Evolutionary conservation across 2,113 vertebrate species (phyloP).

Genomic region (Reinhardtius hippoglossoides): DNA sequence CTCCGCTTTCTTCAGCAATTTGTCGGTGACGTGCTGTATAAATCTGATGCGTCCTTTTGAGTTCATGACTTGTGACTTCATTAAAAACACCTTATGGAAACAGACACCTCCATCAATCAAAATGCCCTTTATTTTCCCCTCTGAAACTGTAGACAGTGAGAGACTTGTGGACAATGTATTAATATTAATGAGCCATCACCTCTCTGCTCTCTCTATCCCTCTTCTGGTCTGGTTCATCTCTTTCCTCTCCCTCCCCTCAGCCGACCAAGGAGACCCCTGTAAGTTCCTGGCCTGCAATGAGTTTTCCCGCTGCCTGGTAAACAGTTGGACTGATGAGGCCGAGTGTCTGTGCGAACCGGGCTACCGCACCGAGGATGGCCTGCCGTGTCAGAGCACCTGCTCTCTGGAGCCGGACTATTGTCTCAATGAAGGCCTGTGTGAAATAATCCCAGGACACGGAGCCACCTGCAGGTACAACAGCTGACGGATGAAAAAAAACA

Average conservation of each 20-base stretch:
- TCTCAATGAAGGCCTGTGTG: slow-evolving; percentile 84
- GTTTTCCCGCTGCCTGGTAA: slow-evolving; percentile 87
- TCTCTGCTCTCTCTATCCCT: slow-evolving; percentile 7
- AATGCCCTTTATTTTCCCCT: slow-evolving; percentile 50
- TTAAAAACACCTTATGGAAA: slow-evolving; percentile 35
- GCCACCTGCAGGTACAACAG: slow-evolving; percentile 88
- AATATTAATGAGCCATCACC: slow-evolving; percentile 48
- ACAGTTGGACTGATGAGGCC: slow-evolving; percentile 84
- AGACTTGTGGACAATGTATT: slow-evolving; percentile 25
- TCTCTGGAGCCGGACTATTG: slow-evolving; percentile 83
- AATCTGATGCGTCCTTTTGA: slow-evolving; percentile 12
- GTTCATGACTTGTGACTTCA: slow-evolving; percentile 29
- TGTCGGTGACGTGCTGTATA: neutral
- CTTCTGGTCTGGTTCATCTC: neutral
- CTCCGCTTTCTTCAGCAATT: neutral
- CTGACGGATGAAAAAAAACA: neutral
- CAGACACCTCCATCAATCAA: slow-evolving; percentile 43
- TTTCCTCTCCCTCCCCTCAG: slow-evolving; percentile 73
- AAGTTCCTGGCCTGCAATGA: slow-evolving; percentile 90
- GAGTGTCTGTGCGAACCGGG: slow-evolving; percentile 89
- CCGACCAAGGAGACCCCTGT: slow-evolving; percentile 88
- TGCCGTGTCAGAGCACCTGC: slow-evolving; percentile 86
- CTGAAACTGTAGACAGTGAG: slow-evolving; percentile 9
- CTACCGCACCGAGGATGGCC: slow-evolving; percentile 75
- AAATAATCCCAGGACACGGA: slow-evolving; percentile 84